phyloP scores from a whole-genome alignment of 2,113 vertebrate species.

The Syrmaticus mikado region DNA sequence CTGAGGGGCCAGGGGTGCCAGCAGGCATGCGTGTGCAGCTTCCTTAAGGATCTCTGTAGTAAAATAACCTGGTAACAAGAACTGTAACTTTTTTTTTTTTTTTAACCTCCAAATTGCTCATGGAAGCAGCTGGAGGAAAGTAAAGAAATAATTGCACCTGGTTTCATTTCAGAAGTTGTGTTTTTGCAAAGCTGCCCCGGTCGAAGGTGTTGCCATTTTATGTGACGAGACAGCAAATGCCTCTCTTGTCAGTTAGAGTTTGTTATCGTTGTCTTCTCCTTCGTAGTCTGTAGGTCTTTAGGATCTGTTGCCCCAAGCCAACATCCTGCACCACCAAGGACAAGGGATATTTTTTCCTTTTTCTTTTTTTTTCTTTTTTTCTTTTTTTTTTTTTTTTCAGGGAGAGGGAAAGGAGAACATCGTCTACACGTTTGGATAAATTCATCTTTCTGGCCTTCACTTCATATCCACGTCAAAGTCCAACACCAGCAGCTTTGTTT shows the following conservation, averaged over 20 bases:
- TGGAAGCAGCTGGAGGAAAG: conserved; percentile 74
- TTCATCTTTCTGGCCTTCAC: conserved; percentile 82
- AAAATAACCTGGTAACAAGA: conserved; percentile 70
- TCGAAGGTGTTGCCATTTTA: conserved; percentile 79
- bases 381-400: background rate
- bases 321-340: conserved; percentile 86
- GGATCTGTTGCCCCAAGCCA: conserved; percentile 85
- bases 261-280: conserved; percentile 78
- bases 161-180: conserved; percentile 87
- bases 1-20: conserved; percentile 49
- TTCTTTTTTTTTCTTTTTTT: background rate
- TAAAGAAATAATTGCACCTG: conserved; percentile 86
- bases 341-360: conserved; percentile 73
- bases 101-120: conserved; percentile 53
- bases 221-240: conserved; percentile 77
- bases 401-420: conserved; percentile 76
- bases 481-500: conserved; percentile 99
- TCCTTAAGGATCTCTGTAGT: conserved; percentile 70
- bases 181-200: conserved; percentile 86
- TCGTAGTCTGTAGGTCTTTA: conserved; percentile 83
- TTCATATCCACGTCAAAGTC: conserved; percentile 99
- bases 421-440: conserved; percentile 79
- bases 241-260: conserved; percentile 78
- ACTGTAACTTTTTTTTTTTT: conserved; percentile 46
- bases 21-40: conserved; percentile 60